A percentile compares a stretch with the other conserved stretches of the same genome.
These are phyloP conservation scores for Meriones psammophilus DNA, from an alignment of 2,797 vertebrate species.

Conservation along the genomic window DNA sequence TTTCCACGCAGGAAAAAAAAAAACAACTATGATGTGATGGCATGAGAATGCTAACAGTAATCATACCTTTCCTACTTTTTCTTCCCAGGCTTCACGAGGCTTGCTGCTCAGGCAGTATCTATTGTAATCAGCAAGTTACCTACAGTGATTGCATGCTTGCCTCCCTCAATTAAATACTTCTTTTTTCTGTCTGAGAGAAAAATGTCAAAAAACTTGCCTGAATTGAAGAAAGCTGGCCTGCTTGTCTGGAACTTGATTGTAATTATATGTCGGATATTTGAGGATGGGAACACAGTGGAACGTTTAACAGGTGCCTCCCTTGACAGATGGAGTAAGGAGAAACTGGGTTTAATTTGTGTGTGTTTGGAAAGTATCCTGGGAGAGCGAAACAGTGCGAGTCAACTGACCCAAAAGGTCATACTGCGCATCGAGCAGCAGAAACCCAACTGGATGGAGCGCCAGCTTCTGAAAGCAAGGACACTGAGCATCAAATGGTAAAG, in stretches of 20 bases:
- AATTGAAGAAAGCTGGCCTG: conserved; percentile 93
- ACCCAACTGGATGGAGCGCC: conserved; percentile 94
- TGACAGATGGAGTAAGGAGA: conserved; percentile 93
- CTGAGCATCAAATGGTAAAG: conserved; percentile 93
- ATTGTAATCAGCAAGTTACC: conserved; percentile 97
- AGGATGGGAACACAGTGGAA: conserved; percentile 93
- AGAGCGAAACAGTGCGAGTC: conserved; percentile 91
- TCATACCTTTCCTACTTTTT: conserved; percentile 86
- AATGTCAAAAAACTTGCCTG: conserved; percentile 93
- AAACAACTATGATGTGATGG: conserved; percentile 66
- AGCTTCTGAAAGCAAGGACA: conserved; percentile 94
- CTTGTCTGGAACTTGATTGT: conserved; percentile 94
- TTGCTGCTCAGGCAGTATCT: conserved; percentile 94
- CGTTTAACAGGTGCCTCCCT: conserved; percentile 91
- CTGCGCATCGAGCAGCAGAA: conserved; percentile 93
- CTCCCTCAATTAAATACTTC: conserved; percentile 95
- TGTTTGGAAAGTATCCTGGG: conserved; percentile 94
- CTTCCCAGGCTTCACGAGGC: conserved; percentile 90
- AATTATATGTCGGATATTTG: conserved; percentile 94
- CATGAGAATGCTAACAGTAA: conserved; percentile 85
- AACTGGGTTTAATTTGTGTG: conserved; percentile 92
- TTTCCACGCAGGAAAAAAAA: conserved; percentile 78
- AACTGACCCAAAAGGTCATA: conserved; percentile 92
- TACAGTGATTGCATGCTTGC: conserved; percentile 94
- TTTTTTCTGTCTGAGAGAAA: conserved; percentile 95